Evolutionary conservation across 2,888 invertebrate genomes (phyloP).

Genomic region (Lymantria dispar): DNA sequence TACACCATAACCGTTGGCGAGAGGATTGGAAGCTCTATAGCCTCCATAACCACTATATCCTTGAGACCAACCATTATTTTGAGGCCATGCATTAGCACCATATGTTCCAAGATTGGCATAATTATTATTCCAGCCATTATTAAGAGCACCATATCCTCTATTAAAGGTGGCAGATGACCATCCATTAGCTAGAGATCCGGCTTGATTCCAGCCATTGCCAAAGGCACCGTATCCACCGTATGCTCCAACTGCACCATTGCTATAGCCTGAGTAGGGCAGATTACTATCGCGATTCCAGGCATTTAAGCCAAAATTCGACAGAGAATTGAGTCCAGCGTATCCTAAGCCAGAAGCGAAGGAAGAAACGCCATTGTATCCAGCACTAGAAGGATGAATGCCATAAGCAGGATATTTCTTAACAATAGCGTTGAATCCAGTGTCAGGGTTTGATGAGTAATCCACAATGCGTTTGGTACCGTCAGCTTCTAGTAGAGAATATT

Average conservation of each 20-base stretch:
- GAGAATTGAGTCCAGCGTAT: neutral
- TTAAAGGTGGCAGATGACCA: neutral
- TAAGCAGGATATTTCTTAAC: conserved; percentile 75
- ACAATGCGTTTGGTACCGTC: conserved; percentile 85
- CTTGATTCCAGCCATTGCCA: conserved; percentile 8
- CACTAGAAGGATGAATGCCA: conserved; percentile 37
- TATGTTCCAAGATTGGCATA: too few relatives aligned
- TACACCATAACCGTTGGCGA: neutral
- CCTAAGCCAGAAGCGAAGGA: neutral
- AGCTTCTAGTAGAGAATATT: conserved; percentile 78
- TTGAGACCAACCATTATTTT: neutral
- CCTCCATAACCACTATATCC: conserved; percentile 2
- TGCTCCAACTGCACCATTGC: neutral
- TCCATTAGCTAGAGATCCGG: conserved; percentile 1
- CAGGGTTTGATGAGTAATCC: conserved; percentile 80
- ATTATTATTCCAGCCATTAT: too few relatives aligned
- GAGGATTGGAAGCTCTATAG: neutral
- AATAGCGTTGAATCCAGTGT: conserved; percentile 81
- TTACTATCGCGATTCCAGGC: neutral
- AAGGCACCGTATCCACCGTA: neutral
- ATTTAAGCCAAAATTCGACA: neutral
- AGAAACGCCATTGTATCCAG: conserved; percentile 42
- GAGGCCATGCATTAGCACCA: neutral
- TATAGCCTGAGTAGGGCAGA: neutral
- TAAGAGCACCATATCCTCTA: too few relatives aligned